These are phyloP conservation scores for Drosophila orosa DNA, from an alignment of 1,140 invertebrate genomes.

Conservation along the genomic window DNA sequence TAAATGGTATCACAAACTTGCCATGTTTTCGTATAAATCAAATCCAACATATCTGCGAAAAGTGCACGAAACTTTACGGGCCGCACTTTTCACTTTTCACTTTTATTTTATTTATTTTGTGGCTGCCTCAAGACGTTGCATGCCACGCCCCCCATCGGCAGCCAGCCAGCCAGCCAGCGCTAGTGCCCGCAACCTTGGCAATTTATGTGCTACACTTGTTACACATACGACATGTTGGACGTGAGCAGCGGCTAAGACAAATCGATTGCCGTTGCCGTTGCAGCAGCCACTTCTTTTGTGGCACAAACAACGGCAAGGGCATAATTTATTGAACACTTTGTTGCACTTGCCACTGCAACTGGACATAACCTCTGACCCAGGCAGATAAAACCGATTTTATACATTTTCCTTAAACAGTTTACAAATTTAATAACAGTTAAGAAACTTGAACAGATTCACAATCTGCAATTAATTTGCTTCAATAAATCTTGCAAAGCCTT, in stretches of 20 bases:
- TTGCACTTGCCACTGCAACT: constrained; percentile 34
- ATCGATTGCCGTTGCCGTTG: constrained; percentile 57
- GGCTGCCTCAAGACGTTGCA: constrained; percentile 41
- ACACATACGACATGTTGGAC: constrained; percentile 72
- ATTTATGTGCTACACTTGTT: constrained; percentile 76
- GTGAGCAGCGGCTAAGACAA: constrained; percentile 63
- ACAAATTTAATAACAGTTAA: neutral
- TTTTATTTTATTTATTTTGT: constrained; percentile 58
- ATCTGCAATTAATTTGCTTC: neutral
- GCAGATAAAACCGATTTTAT: neutral
- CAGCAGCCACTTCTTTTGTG: constrained; percentile 44
- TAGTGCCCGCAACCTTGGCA: constrained; percentile 27
- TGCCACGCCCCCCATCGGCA: neutral
- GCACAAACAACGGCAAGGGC: constrained; percentile 41
- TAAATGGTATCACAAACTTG: constrained; percentile 49
- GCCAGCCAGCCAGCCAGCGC: neutral
- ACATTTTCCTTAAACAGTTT: neutral
- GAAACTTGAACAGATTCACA: too few relatives aligned
- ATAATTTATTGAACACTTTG: constrained; percentile 72
- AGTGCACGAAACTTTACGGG: constrained; percentile 40
- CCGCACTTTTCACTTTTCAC: constrained; percentile 22
- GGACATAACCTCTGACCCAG: constrained; percentile 14
- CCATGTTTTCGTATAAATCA: constrained; percentile 50
- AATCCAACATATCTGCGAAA: constrained; percentile 33
- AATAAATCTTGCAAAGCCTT: neutral